Base-by-base conservation (phyloP, 2,888 invertebrate genomes). In the Sacculina carcini region DNA sequence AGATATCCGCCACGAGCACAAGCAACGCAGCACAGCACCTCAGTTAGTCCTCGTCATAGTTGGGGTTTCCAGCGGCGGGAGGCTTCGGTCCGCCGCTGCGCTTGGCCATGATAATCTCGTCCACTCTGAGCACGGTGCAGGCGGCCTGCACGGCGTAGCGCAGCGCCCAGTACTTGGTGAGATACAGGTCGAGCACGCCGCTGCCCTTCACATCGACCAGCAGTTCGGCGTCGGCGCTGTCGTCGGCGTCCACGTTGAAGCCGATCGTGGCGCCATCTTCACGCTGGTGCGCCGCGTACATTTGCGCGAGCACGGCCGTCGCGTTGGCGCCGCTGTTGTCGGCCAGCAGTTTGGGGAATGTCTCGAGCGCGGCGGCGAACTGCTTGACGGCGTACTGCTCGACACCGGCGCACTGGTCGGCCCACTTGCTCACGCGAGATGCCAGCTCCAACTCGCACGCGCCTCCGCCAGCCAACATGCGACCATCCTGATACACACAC, bases 31-130 rank as follows among this genome's bases (percentile, higher is more conserved):
- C n/a, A n/a, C n/a, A n/a, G n/a, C n/a, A n/a, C n/a, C n/a, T n/a
- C 23, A 5, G 1, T 19, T 44, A 44, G 44, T 44, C 44, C 44
- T 44, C 44, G 44, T 44, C 44, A 26, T 29, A 44, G 44, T 44
- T 29, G 16, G 26, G 26, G 28, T 23, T 31, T 64, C 47, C 62
- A n/a, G n/a, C n/a, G n/a, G n/a, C 62, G 60, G 75, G 74, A 2
- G 83, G 74, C 66, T 90, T 92, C 0, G 92, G 92, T 42, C 94
- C 94, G 44, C 94, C 94, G 16, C 92, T 90, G 60, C 82, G 74
- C 69, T 94, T 94, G 0, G 94, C 89, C 92, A 94, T 92, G 58
- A 96, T 94, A 58, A 96, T 94, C 69, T 94, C 89, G 68, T 94
- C 90, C 26, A 96, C 86, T 65, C 82, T 79, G 28, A 96, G 72